Percentiles rank a stretch among this genome's conserved stretches.
Evolutionary conservation across 2,888 invertebrate species (phyloP).

Genomic region (Thecocarcelia acutangulata): DNA sequence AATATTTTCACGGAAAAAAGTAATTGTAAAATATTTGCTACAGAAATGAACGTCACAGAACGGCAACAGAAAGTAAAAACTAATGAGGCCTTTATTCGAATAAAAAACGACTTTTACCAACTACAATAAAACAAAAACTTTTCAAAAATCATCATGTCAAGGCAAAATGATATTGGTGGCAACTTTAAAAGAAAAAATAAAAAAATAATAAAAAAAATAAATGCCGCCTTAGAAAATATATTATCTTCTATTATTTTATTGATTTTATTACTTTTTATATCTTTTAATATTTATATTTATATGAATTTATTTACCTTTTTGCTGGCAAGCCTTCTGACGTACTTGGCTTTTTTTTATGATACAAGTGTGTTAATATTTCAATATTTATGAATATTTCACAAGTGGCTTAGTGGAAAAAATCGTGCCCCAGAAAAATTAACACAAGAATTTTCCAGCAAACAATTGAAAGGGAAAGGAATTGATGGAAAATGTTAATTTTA

Average conservation of each 20-base stretch:
- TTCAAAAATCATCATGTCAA: no score
- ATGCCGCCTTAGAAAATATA: no score
- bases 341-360: slow-evolving; percentile 16
- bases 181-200: no score
- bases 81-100: no score
- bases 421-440: neutral
- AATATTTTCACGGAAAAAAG: no score
- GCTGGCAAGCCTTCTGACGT: neutral
- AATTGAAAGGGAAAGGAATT: neutral
- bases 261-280: slow-evolving; percentile 18
- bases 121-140: no score
- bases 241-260: slow-evolving; percentile 12
- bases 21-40: no score
- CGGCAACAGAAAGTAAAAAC: no score
- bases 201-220: no score
- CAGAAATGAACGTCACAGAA: no score
- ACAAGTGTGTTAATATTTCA: slow-evolving; percentile 3
- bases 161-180: no score
- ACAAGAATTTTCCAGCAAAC: neutral
- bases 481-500: neutral
- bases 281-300: slow-evolving; percentile 11
- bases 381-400: neutral
- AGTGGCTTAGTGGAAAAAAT: neutral
- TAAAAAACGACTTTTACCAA: no score
- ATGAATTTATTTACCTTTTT: slow-evolving; percentile 40